Conservation (phyloP, 2,888 invertebrate species). For the Bimastos eiseni region DNA sequence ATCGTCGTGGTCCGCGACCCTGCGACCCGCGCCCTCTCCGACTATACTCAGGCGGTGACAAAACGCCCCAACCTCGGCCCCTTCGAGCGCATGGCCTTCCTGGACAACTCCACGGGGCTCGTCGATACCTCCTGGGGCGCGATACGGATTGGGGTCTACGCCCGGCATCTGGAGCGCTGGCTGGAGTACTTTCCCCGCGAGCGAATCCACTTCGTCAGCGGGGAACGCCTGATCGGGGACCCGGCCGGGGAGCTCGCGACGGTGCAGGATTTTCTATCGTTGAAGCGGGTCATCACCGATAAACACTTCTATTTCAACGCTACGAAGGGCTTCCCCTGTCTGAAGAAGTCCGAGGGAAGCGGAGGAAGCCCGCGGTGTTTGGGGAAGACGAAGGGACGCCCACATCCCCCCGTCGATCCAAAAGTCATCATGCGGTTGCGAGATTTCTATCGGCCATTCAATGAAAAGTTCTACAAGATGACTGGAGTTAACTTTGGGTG, state of each 20-base stretch:
- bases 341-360: conserved; percentile 47
- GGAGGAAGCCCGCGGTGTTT: conserved; percentile 69
- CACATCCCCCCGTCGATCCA: conserved; percentile 82
- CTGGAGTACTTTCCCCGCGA: conserved; percentile 86
- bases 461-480: conserved; percentile 70
- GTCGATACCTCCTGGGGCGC: conserved; percentile 63
- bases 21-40: conserved; percentile 92
- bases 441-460: conserved; percentile 54
- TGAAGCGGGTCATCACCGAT: conserved; percentile 52
- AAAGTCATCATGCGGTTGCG: conserved; percentile 63
- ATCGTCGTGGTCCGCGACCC: conserved; percentile 93
- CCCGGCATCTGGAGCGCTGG: conserved; percentile 83
- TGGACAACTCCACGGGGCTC: conserved; percentile 55
- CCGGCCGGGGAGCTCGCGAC: conserved; percentile 55
- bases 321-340: conserved; percentile 93
- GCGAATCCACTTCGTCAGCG: conserved; percentile 89
- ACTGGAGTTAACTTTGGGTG: conserved; percentile 90
- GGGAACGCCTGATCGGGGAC: conserved; percentile 55
- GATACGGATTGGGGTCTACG: conserved; percentile 61
- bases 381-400: conserved; percentile 83
- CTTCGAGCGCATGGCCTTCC: conserved; percentile 60
- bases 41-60: conserved; percentile 88
- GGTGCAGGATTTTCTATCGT: conserved; percentile 57
- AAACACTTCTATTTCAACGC: conserved; percentile 95
- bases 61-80: conserved; percentile 42